A percentile compares a stretch with the other conserved stretches of the same genome.
Conservation (phyloP, 1,140 invertebrate species). For the Drosophila prosaltans region DNA sequence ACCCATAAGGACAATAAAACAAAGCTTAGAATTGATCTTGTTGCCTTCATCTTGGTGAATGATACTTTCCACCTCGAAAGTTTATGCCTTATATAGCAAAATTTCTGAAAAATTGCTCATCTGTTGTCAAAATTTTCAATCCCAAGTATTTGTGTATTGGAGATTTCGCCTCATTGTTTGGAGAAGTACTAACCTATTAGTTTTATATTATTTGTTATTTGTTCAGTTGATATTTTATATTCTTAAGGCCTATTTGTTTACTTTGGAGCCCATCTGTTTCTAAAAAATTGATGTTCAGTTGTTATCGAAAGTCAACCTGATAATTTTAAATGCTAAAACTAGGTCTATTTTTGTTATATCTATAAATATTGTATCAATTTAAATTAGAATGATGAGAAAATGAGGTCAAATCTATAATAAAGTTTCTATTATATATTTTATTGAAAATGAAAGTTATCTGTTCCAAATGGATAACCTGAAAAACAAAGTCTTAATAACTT, state of each 20-base stretch:
- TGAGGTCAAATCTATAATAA: background rate
- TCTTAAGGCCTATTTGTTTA: background rate
- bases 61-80: background rate
- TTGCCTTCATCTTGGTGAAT: slow-evolving; percentile 21
- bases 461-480: too few species aligned
- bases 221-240: background rate
- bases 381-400: background rate
- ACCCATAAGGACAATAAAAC: slow-evolving; percentile 9
- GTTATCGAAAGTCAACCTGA: background rate
- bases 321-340: background rate
- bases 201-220: background rate
- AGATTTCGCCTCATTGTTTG: background rate
- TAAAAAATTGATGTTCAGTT: background rate
- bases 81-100: background rate
- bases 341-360: background rate
- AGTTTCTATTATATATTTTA: too few species aligned
- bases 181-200: too few species aligned
- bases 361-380: background rate
- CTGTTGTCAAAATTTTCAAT: background rate
- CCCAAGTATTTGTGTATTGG: background rate
- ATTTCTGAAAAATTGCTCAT: slow-evolving; percentile 5
- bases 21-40: background rate
- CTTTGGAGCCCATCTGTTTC: background rate
- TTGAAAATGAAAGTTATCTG: too few species aligned
- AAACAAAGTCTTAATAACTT: too few species aligned